Base-by-base conservation (phyloP, 1,140 invertebrate species). In the Calliopsis andreniformis region DNA sequence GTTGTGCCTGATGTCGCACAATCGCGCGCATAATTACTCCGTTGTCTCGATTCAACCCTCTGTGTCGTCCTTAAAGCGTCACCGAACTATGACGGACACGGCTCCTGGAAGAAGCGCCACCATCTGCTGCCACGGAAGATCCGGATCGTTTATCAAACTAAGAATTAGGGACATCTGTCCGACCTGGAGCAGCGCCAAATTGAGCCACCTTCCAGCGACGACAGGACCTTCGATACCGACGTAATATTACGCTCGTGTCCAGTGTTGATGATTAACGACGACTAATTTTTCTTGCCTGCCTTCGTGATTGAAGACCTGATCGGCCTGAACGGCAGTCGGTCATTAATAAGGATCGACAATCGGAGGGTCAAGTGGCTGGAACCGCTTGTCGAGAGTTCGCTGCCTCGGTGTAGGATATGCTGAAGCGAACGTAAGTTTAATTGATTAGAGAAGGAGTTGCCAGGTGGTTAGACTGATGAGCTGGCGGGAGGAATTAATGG, bases 111-210 rank as follows among this genome's bases (percentile, higher is more conserved):
- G 73, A 62, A 66, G 20, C 59, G 32, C 62, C 28, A 43, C 20
- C 61, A 30, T 58, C 67, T 28, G 69, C 45, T 47, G 55, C 16
- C 25, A 23, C 14, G 81, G 49, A 77, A 67, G 49, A 43, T 55
- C 51, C 18, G 64, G 78, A 77, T 78, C 83, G 79, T 85, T 85
- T 85, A 59, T 85, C 83, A 85, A 84, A 85, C 69, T 43, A 70
- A 81, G 83, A 85, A 85, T 85, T 85, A 85, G 78, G 70, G 75
- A 81, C 83, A 85, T 84, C 75, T 81, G 83, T 84, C 83, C 59
- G 66, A 32, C 79, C 64, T 85, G 82, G 82, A 84, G 43, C 55
- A 43, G 10, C 61, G 82, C 82, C 83, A 85, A 85, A 81, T 81
- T 80, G 75, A 78, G 67, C 67, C 81, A 53, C 62, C 72, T 77